A percentile compares a stretch with the other conserved stretches of the same genome.
Evolutionary conservation across 1,140 invertebrate genomes (phyloP).

Genomic region (Metopolophium dirhodum): DNA sequence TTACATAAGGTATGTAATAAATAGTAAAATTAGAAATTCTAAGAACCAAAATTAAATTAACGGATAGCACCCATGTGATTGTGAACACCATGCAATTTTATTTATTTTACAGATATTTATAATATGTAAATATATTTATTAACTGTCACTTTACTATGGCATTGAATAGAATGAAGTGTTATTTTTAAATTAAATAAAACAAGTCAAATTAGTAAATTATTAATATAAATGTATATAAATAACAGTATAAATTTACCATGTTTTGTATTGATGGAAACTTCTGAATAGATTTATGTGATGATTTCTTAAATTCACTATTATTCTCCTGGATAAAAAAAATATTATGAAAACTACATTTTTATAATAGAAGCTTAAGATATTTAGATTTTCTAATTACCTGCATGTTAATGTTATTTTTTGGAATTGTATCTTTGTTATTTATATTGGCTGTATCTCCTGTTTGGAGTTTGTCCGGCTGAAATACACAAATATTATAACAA

Average conservation of each 20-base stretch:
- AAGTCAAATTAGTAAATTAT: not conserved
- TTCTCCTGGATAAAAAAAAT: not conserved
- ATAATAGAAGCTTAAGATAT: not conserved
- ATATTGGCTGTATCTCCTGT: not conserved
- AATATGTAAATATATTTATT: not conserved
- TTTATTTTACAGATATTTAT: not conserved
- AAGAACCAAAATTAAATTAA: too few species aligned
- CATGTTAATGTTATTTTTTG: not conserved
- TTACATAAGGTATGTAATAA: too few species aligned
- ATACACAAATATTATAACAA: not conserved
- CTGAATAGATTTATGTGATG: not conserved
- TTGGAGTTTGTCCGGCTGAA: not conserved
- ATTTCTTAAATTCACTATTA: not conserved
- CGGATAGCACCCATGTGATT: too few species aligned
- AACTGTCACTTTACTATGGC: not conserved
- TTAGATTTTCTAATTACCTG: not conserved
- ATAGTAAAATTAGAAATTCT: too few species aligned
- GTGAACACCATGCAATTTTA: too few species aligned
- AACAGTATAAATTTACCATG: constrained; percentile 13
- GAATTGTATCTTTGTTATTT: not conserved
- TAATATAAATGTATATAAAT: not conserved
- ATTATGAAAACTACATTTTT: not conserved
- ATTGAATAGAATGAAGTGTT: not conserved
- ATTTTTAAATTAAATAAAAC: not conserved
- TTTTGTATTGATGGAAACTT: not conserved